Conservation (phyloP, 2,888 invertebrate species). For the Ophion obscuratus region DNA sequence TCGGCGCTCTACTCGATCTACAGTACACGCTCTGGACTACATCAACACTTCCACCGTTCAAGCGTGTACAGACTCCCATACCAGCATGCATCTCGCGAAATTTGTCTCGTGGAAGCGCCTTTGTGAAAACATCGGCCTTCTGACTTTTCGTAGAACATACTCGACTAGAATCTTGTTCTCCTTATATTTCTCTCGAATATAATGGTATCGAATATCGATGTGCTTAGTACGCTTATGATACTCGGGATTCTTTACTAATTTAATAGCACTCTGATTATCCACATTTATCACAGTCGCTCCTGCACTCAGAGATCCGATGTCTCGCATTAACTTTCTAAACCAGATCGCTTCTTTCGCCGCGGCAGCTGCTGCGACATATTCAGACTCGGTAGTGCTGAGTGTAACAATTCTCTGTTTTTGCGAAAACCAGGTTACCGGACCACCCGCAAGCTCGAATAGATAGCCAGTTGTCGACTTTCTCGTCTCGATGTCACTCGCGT, state of each 20-base stretch:
- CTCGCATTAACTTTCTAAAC: constrained; percentile 52
- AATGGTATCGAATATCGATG: constrained; percentile 64
- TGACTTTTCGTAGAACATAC: no score
- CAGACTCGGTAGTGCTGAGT: constrained; percentile 50
- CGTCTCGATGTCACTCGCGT: constrained; percentile 64
- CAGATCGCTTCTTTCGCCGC: constrained; percentile 23
- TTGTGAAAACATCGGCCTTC: constrained; percentile 1
- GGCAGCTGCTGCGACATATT: constrained; percentile 60
- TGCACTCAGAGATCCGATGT: constrained; percentile 52
- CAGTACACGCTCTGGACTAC: constrained; percentile 6
- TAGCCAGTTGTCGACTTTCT: constrained; percentile 69
- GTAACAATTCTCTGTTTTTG: constrained; percentile 63
- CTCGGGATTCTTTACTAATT: constrained; percentile 59
- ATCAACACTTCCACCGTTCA: constrained; percentile 16
- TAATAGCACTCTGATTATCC: constrained; percentile 66
- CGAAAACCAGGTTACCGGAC: constrained; percentile 67
- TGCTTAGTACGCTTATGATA: constrained; percentile 67
- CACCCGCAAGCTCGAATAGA: constrained; percentile 61
- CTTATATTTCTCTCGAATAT: no score
- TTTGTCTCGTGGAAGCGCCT: constrained; percentile 5
- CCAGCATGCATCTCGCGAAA: constrained; percentile 2
- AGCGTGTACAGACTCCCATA: constrained; percentile 12
- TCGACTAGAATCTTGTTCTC: no score
- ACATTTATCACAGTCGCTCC: constrained; percentile 22
- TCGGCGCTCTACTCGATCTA: background rate